These are phyloP conservation scores for Riptortus pedestris DNA, from an alignment of 1,140 invertebrate genomes.

Conservation along the genomic window DNA sequence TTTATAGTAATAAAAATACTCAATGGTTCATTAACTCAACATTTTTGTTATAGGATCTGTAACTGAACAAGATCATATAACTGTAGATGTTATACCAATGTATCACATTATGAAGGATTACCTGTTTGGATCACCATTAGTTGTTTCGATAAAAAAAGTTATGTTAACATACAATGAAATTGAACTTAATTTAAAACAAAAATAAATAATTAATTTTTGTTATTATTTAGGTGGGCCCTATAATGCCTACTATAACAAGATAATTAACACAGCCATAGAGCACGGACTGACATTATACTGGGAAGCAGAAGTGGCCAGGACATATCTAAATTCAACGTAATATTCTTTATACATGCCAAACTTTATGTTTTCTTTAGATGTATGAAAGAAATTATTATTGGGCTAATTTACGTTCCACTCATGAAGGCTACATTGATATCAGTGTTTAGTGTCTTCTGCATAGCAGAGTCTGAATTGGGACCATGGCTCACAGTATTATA, in stretches of 20 bases:
- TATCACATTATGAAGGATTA: conserved; percentile 23
- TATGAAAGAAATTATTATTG: no score
- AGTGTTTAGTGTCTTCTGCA: no score
- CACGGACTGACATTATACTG: conserved; percentile 26
- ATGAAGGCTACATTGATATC: no score
- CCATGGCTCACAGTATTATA: no score
- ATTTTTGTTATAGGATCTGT: conserved; percentile 12
- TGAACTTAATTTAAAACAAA: background rate
- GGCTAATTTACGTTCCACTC: no score
- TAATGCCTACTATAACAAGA: conserved; percentile 22
- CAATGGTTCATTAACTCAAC: no score
- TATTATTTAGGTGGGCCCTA: conserved; percentile 23
- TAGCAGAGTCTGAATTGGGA: no score
- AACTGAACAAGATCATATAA: conserved; percentile 20
- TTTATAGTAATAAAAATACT: no score
- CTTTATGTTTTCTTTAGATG: no score
- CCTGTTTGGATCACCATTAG: conserved; percentile 16
- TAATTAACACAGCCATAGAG: conserved; percentile 22
- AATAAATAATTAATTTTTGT: background rate
- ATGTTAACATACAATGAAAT: background rate
- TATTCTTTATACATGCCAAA: no score
- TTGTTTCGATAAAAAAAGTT: conserved; percentile 21
- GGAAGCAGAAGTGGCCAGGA: conserved; percentile 29
- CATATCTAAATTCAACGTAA: conserved; percentile 22
- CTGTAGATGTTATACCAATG: conserved; percentile 6